phyloP scores from a whole-genome alignment of 2,888 invertebrate genomes.

The Pseudococcus viburni region DNA sequence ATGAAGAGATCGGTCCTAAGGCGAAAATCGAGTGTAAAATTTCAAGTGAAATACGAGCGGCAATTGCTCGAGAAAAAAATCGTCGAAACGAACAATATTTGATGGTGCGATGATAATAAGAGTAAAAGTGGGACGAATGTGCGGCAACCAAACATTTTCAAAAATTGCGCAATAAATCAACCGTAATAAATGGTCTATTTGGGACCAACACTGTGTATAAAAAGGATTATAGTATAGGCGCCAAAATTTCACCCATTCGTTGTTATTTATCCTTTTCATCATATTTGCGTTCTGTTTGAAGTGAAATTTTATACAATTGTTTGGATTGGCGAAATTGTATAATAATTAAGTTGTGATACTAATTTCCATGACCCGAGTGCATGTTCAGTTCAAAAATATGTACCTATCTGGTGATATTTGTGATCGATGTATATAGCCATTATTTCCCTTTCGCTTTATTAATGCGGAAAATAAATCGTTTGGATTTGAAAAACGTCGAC shows the following conservation, averaged over 20 bases:
- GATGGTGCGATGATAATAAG: conserved; percentile 33
- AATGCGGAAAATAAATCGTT: neutral
- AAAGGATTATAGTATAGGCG: conserved; percentile 32
- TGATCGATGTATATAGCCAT: neutral
- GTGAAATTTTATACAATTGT: neutral
- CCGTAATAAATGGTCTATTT: conserved; percentile 52
- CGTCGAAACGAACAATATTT: conserved; percentile 51
- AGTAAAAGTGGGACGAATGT: conserved; percentile 6
- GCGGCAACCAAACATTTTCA: conserved; percentile 15
- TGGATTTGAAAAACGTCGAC: neutral
- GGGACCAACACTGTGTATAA: conserved; percentile 34
- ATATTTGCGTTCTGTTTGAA: neutral
- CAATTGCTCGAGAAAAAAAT: conserved; percentile 44
- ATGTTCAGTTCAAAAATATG: neutral
- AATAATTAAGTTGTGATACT: neutral
- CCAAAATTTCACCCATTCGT: conserved; percentile 18
- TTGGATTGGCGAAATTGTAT: neutral
- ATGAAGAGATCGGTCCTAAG: neutral
- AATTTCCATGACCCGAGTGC: neutral
- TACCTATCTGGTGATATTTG: conserved; percentile 4
- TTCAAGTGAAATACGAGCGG: conserved; percentile 37
- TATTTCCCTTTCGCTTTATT: conserved; percentile 8
- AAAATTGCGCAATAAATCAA: conserved; percentile 55
- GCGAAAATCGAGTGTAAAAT: conserved; percentile 18
- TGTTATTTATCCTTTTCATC: conserved; percentile 51